Percentiles rank a stretch among this genome's conserved stretches.
These are phyloP conservation scores for Leptothorax acervorum DNA, from an alignment of 2,888 invertebrate genomes.

Conservation along the genomic window DNA sequence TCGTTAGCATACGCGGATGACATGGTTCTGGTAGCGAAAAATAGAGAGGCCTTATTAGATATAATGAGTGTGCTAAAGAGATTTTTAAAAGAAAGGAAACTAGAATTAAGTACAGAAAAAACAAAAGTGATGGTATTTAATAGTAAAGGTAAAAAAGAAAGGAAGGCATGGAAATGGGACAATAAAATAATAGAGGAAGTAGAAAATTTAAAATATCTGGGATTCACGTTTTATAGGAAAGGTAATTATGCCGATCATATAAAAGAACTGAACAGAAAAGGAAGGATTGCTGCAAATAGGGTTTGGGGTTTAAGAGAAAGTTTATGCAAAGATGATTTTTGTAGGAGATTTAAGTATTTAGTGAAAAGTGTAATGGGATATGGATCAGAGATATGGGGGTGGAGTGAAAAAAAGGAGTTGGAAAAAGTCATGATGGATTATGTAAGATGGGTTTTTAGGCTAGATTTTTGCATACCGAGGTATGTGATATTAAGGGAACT, in stretches of 20 bases:
- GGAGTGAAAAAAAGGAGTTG: not conserved
- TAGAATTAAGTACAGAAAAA: too few species aligned
- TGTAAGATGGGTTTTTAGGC: not conserved
- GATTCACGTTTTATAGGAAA: not conserved
- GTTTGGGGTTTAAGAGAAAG: too few species aligned
- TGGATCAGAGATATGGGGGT: not conserved
- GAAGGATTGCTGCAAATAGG: too few species aligned
- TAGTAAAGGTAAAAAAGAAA: too few species aligned
- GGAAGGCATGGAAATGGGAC: not conserved
- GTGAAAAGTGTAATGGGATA: slow-evolving; percentile 6
- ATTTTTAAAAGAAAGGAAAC: not conserved
- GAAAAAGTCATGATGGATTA: not conserved
- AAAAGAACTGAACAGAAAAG: too few species aligned
- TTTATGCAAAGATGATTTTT: too few species aligned
- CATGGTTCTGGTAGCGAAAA: too few species aligned
- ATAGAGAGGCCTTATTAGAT: not conserved
- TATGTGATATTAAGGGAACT: too few species aligned
- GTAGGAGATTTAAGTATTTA: too few species aligned
- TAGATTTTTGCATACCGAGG: too few species aligned
- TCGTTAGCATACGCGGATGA: not conserved
- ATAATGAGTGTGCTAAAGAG: not conserved
- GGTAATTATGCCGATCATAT: not conserved
- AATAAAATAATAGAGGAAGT: too few species aligned
- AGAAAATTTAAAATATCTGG: not conserved
- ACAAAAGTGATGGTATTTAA: too few species aligned